These are phyloP conservation scores for Coregonus suidteri DNA, from an alignment of 2,797 vertebrate genomes.

Conservation along the genomic window DNA sequence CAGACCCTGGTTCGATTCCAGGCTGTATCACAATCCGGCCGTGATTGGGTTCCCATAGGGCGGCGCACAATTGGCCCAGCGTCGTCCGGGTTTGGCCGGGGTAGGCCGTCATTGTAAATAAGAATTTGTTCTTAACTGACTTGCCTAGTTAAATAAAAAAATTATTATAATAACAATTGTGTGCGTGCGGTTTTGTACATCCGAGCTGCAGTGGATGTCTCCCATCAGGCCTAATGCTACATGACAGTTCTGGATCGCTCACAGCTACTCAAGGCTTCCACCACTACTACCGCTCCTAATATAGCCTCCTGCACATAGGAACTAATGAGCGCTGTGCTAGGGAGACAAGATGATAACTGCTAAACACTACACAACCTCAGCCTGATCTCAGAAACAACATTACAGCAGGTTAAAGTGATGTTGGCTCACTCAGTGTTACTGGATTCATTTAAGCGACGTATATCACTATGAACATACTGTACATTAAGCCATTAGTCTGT, in stretches of 20 bases:
- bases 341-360: background rate
- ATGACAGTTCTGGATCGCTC: constrained; percentile 76
- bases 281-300: background rate
- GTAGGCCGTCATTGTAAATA: no score
- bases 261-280: constrained; percentile 63
- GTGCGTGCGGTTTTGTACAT: background rate
- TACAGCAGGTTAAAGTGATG: background rate
- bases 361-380: background rate
- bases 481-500: no score
- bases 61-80: no score
- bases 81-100: no score
- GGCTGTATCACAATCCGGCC: no score
- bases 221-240: constrained; percentile 62
- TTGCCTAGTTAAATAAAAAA: no score
- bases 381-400: background rate
- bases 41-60: no score
- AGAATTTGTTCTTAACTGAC: no score
- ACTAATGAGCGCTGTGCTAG: background rate
- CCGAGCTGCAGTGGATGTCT: constrained; percentile 44
- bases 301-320: background rate
- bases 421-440: background rate
- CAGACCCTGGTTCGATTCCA: no score
- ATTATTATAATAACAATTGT: background rate
- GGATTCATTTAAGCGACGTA: background rate
- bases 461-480: no score